phyloP scores from a whole-genome alignment of 2,888 invertebrate species.

The Agonopterix subpropinquella region DNA sequence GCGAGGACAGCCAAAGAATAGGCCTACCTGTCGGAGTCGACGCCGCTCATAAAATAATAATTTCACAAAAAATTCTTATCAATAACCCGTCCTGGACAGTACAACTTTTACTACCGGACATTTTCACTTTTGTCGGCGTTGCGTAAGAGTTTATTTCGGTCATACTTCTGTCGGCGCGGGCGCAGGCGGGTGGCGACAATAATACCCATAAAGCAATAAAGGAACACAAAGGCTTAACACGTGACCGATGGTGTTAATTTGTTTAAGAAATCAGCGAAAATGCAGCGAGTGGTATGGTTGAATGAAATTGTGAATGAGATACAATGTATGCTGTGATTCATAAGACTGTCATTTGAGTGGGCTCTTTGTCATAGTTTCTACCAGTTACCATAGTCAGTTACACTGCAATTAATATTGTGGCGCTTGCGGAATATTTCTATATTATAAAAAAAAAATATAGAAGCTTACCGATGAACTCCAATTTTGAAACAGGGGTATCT shows the following conservation, averaged over 20 bases:
- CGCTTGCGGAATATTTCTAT: too few species aligned
- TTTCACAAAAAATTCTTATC: constrained; percentile 28
- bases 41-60: constrained; percentile 15
- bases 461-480: too few species aligned
- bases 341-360: neutral
- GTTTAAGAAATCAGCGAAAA: constrained; percentile 40
- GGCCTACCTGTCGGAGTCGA: neutral
- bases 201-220: constrained; percentile 43
- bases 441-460: too few species aligned
- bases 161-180: constrained; percentile 16
- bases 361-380: too few species aligned
- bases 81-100: constrained; percentile 20
- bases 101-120: constrained; percentile 52
- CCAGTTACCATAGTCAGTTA: too few species aligned
- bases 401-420: too few species aligned
- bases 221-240: constrained; percentile 60
- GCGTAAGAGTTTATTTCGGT: constrained; percentile 36
- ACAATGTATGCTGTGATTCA: constrained; percentile 7
- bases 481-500: too few species aligned
- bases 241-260: constrained; percentile 62
- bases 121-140: constrained; percentile 71
- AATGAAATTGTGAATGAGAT: constrained; percentile 24
- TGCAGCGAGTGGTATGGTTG: constrained; percentile 16
- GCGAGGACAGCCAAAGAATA: neutral
- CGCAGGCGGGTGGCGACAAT: constrained; percentile 29